Conservation (phyloP, 2,797 vertebrate species). For the Pseudocheirus occidentalis region DNA sequence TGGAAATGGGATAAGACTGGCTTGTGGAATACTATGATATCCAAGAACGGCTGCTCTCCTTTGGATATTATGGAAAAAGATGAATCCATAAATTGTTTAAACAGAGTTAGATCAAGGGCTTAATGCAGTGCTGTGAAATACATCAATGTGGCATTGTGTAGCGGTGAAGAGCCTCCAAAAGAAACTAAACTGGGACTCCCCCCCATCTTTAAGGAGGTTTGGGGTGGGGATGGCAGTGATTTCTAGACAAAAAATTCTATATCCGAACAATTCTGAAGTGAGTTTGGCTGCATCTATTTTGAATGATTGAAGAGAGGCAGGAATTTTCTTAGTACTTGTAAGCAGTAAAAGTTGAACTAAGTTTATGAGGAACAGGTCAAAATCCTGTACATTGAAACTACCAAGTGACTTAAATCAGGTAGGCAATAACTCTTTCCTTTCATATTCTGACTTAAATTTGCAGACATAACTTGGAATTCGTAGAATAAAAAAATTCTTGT, state of each 20-base stretch:
- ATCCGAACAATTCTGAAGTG: neutral
- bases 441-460: constrained; percentile 53
- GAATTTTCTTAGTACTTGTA: constrained; percentile 23
- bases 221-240: constrained; percentile 61
- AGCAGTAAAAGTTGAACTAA: neutral
- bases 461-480: neutral
- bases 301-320: neutral
- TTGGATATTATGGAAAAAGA: constrained; percentile 71
- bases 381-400: constrained; percentile 39
- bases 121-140: constrained; percentile 60
- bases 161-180: constrained; percentile 56
- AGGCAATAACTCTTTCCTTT: constrained; percentile 59
- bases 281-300: neutral
- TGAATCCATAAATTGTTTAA: constrained; percentile 78
- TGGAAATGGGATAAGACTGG: constrained; percentile 63
- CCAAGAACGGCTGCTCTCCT: constrained; percentile 55
- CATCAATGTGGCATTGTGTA: constrained; percentile 73
- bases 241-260: constrained; percentile 33
- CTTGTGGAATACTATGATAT: constrained; percentile 63
- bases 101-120: constrained; percentile 63
- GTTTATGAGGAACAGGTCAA: constrained; percentile 5
- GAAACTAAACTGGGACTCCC: constrained; percentile 64
- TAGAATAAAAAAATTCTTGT: constrained; percentile 38
- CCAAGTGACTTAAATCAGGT: constrained; percentile 37
- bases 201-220: constrained; percentile 72